Base-by-base conservation (phyloP, 1,140 invertebrate genomes). In the Drosophila tani region DNA sequence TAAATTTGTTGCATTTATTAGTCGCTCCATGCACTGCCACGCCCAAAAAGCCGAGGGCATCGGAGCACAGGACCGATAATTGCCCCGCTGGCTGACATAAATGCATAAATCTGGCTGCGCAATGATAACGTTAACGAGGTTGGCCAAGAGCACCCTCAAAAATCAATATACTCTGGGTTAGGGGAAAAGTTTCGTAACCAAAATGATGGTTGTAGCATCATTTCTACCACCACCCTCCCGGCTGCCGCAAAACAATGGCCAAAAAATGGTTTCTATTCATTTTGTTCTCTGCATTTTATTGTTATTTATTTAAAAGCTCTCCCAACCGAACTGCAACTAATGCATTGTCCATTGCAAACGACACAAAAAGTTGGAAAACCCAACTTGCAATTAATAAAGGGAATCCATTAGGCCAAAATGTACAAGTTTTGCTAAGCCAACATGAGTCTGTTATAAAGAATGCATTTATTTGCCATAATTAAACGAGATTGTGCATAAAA, bases 71-170 rank as follows among this genome's bases (percentile, higher is more conserved):
- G 29, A 43, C 32, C 51, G 64, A 66, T 66, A 86, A 82, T 85
- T 85, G 74, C 56, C 68, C 69, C 35, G 27, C 50, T 62, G 75
- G 70, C 82, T 71, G 53, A 75, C 73, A 58, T 41, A 75, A 70
- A 46, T 63, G 56, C 55, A 82, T 82, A 87, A 87, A 86, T 87
- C 67, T 73, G 43, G 53, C 19, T 40, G 53, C 35, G 7, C 14
- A 56, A 40, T 56, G 53, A 56, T 56, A 56, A 40, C 53, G 66
- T 65, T 59, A 67, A 50, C 50, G 79, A 43, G 66, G 51, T 67
- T 35, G 38, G 14, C 64, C 64, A 53, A 35, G n/a, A 53, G 24
- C 6, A 29, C 19, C 14, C 38, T 17, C 35, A 14, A 43, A 68
- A 50, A 50, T 41, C 63, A 32, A 68, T 68, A 69, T 7, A 43